Conservation (phyloP, 1,140 invertebrate genomes). For the Drosophila yakuba region DNA sequence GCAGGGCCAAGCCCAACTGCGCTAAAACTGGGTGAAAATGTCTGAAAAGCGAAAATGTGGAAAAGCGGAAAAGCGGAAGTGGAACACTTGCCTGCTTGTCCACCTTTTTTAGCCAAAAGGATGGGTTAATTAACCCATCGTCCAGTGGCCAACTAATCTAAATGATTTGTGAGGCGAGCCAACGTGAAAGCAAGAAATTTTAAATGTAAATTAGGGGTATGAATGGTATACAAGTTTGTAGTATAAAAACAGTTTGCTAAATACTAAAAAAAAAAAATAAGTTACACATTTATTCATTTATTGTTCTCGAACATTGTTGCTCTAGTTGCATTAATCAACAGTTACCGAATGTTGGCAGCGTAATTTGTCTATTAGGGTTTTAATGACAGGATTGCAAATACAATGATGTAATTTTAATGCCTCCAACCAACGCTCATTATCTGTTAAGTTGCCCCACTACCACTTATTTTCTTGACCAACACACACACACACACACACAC, state of each 20-base stretch:
- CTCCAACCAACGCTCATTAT: conserved; percentile 32
- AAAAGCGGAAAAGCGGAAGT: conserved; percentile 30
- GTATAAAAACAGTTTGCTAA: no score
- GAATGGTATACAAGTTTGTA: background rate
- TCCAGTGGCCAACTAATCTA: conserved; percentile 20
- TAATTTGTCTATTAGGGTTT: conserved; percentile 23
- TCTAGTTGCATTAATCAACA: background rate
- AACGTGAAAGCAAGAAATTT: background rate
- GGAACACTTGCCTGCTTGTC: conserved; percentile 40
- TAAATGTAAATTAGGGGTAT: background rate
- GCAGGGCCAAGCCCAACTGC: conserved; percentile 34
- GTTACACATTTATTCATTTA: background rate
- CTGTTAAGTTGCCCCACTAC: conserved; percentile 20
- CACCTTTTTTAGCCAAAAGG: conserved; percentile 18
- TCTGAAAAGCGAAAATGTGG: conserved; percentile 15
- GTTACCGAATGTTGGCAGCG: background rate
- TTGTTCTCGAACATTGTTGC: background rate
- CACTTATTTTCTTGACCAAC: background rate
- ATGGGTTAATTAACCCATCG: conserved; percentile 31
- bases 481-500: background rate
- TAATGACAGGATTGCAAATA: conserved; percentile 31
- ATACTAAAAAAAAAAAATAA: no score
- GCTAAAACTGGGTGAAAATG: conserved; percentile 22
- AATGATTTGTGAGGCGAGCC: conserved; percentile 13
- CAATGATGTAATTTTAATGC: conserved; percentile 43